A percentile compares a stretch with the other conserved stretches of the same genome.
These are phyloP conservation scores for Enteromius paludinosus DNA, from an alignment of 2,797 vertebrate species.

Conservation along the genomic window DNA sequence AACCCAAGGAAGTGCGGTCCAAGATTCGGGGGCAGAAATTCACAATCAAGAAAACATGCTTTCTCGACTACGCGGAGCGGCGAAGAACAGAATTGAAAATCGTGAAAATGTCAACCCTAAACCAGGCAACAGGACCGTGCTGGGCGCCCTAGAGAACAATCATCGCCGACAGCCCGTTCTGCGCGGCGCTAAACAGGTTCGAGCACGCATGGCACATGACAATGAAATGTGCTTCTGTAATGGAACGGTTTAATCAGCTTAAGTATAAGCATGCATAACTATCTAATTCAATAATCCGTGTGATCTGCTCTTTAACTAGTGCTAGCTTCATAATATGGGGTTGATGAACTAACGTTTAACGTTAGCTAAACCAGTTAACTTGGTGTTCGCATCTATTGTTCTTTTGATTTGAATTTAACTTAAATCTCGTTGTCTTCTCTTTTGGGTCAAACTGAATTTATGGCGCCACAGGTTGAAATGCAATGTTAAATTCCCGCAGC, in stretches of 20 bases:
- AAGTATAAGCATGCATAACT: too few species aligned
- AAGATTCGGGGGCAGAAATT: constrained; percentile 39
- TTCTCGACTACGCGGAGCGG: constrained; percentile 63
- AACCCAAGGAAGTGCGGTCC: constrained; percentile 66
- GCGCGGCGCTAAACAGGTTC: constrained; percentile 77
- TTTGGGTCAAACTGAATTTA: not conserved
- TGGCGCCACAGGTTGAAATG: constrained; percentile 9
- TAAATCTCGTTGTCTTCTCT: not conserved
- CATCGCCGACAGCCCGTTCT: constrained; percentile 71
- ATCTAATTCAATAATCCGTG: not conserved
- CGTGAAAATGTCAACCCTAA: constrained; percentile 86
- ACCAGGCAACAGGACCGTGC: constrained; percentile 71
- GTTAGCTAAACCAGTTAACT: not conserved
- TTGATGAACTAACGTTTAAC: not conserved
- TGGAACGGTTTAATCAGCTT: too few species aligned
- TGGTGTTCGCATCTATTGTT: not conserved
- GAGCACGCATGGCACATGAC: constrained; percentile 40
- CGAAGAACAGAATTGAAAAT: constrained; percentile 77
- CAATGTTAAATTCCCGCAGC: constrained; percentile 39
- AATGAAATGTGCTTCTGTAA: not conserved
- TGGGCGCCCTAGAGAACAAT: constrained; percentile 83
- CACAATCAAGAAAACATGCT: constrained; percentile 78
- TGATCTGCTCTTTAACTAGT: not conserved
- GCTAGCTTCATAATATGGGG: not conserved
- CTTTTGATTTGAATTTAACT: not conserved